phyloP scores from a whole-genome alignment of 2,113 vertebrate species.

The Fregetta grallaria region DNA sequence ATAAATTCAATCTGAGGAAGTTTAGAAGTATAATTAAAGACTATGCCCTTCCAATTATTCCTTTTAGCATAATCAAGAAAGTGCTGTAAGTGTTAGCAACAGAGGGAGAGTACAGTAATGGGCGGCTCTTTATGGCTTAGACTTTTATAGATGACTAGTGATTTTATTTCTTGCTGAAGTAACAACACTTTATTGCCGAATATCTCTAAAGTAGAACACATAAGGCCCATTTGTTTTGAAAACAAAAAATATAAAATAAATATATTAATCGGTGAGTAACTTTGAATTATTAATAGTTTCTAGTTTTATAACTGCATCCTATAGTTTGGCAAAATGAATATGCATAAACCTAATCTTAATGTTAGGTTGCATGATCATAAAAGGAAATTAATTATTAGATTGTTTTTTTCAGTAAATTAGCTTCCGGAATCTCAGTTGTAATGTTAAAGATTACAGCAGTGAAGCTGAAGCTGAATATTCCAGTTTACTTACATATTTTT shows the following conservation, averaged over 20 bases:
- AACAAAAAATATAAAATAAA: slow-evolving; percentile 2
- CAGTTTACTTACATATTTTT: background rate
- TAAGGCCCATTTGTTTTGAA: slow-evolving; percentile 14
- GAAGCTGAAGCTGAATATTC: background rate
- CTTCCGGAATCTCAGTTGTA: background rate
- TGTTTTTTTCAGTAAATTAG: background rate
- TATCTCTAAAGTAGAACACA: background rate
- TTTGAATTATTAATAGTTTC: slow-evolving; percentile 33
- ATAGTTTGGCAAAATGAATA: background rate
- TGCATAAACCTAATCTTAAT: background rate
- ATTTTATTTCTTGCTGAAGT: slow-evolving; percentile 14
- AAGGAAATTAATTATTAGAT: background rate
- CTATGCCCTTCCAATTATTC: background rate
- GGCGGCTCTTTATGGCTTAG: background rate
- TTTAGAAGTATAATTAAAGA: background rate
- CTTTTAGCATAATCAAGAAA: background rate
- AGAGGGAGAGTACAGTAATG: background rate
- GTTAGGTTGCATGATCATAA: background rate
- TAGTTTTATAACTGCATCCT: background rate
- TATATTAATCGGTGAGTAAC: background rate
- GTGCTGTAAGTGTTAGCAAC: background rate
- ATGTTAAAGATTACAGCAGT: background rate
- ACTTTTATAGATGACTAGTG: background rate
- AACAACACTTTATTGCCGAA: background rate
- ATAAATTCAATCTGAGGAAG: background rate